Evolutionary conservation across 2,113 vertebrate species (phyloP), one percentile per base, ranked within the genome.

Genomic region (Erythrolamprus reginae): DNA sequence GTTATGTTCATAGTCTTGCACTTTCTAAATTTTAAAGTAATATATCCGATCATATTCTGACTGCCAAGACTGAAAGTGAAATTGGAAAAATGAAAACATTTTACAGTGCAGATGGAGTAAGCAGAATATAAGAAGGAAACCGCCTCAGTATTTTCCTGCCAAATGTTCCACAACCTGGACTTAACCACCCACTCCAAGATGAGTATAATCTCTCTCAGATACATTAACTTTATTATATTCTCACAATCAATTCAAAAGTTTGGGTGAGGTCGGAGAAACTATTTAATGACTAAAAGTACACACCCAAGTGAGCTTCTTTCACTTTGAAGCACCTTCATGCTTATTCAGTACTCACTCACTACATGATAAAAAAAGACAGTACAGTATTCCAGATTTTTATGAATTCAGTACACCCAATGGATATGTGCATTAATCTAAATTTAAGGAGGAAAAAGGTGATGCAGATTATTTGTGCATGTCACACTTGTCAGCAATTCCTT

Each of bases 291-390:
- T 58, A 89, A 12, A 85, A 83, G 33, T n/a, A 83, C 42, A 86
- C 88, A 58, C 55, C 84, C 52, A 24, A 33, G 45, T 52, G 45
- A 61, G 70, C 87, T 89, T 61, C n/a, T 83, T 83, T 53, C 47
- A 61, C 52, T 89, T 87, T 17, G 47, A 61, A 56, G 10, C 84
- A 51, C 45, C 53, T 50, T 86, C 45, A 65, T 88, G 28, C 10
- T 65, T 33, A n/a, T 1, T 61, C 53, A 33, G 24, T 28, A 87
- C 61, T 38, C 26, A 87, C 84, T 61, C 65, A 91, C 28, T 47
- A 88, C 58, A 47, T 55, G 45, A 88, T 84, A 50, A 77, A 88
- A 88, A 91, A 88, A 33, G n/a, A n/a, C n/a, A n/a, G n/a, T n/a
- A 51, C n/a, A 21, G 10, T 17, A 17, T 86, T 85, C 83, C 17